These are phyloP conservation scores for Baryphthengus martii DNA, from an alignment of 2,113 vertebrate species.

Conservation along the genomic window DNA sequence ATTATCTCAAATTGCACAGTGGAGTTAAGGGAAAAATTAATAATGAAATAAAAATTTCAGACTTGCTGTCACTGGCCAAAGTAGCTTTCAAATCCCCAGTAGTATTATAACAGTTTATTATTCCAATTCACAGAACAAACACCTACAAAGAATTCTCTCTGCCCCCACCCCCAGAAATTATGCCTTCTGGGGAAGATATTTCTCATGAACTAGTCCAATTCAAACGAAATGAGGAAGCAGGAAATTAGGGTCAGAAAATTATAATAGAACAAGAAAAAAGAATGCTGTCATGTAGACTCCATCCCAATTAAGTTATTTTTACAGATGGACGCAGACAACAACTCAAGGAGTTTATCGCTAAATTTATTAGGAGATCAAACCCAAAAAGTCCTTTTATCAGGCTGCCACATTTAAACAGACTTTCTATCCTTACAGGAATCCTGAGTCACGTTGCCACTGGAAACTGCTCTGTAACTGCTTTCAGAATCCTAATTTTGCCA, in stretches of 20 bases:
- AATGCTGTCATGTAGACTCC: background rate
- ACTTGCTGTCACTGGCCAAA: background rate
- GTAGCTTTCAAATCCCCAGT: background rate
- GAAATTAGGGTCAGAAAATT: conserved; percentile 42
- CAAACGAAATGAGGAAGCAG: background rate
- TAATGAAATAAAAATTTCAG: background rate
- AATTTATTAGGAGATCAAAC: background rate
- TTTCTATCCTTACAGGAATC: background rate
- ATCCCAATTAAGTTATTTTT: background rate
- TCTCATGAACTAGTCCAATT: background rate
- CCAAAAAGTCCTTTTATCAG: background rate
- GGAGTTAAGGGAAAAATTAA: background rate
- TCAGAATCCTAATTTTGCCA: background rate
- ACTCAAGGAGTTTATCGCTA: background rate
- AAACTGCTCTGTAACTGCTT: background rate
- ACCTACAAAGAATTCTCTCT: background rate
- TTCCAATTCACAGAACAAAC: background rate
- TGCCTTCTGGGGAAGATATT: conserved; percentile 7
- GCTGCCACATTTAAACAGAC: background rate
- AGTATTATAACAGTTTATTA: background rate
- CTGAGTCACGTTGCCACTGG: background rate
- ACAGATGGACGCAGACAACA: background rate
- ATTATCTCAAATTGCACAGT: background rate
- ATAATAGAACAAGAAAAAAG: background rate
- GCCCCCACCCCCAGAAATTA: background rate